Percentiles rank a stretch among this genome's conserved stretches.
Evolutionary conservation across 2,797 vertebrate species (phyloP).

Genomic region (Pristis pectinata): DNA sequence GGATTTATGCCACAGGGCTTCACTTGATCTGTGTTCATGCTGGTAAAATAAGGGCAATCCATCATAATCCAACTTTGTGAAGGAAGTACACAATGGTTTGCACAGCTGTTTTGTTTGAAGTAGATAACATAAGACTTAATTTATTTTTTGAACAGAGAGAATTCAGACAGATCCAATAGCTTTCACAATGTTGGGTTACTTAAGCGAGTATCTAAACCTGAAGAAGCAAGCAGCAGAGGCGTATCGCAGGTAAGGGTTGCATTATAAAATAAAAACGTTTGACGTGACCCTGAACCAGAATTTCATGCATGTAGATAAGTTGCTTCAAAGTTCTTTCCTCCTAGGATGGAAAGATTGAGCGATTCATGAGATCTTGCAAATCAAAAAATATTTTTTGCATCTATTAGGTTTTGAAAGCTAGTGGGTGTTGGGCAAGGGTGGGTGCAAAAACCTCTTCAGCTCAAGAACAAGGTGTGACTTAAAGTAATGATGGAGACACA

Average conservation of each 20-base stretch:
- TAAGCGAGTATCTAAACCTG: conserved; percentile 80
- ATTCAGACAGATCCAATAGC: conserved; percentile 76
- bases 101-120: not conserved
- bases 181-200: conserved; percentile 87
- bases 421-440: not conserved
- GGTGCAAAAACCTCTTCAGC: not conserved
- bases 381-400: not conserved
- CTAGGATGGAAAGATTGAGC: not conserved
- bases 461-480: not conserved
- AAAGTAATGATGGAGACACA: not conserved
- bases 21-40: too few relatives aligned
- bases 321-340: not conserved
- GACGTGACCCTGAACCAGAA: not conserved
- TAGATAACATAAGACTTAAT: not conserved
- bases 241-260: conserved; percentile 70
- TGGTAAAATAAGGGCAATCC: too few relatives aligned
- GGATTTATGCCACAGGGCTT: too few relatives aligned
- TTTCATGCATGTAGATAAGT: not conserved
- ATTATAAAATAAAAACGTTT: not conserved
- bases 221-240: conserved; percentile 75
- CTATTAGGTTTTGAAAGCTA: not conserved
- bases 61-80: too few relatives aligned
- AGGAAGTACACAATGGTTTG: not conserved
- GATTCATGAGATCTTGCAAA: not conserved
- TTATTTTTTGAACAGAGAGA: conserved; percentile 67